These are phyloP conservation scores for Mormyrus hasselquistii DNA, from an alignment of 2,797 vertebrate genomes.

Conservation along the genomic window DNA sequence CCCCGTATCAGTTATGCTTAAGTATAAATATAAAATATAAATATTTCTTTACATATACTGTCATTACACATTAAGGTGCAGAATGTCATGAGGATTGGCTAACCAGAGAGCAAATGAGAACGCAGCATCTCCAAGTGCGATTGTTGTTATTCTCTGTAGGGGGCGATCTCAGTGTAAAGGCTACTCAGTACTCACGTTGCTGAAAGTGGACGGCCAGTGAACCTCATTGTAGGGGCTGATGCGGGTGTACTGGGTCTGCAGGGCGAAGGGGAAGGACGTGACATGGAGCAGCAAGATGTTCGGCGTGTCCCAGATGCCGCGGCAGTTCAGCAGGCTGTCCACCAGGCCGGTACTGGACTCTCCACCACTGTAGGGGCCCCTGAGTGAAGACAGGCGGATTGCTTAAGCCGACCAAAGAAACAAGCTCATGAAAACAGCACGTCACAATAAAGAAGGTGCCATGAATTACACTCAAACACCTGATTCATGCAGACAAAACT, in stretches of 20 bases:
- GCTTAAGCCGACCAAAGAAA: background rate
- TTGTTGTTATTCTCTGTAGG: background rate
- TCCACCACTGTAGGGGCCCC: slow-evolving; percentile 53
- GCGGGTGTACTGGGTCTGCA: slow-evolving; percentile 88
- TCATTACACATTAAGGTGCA: background rate
- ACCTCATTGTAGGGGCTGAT: slow-evolving; percentile 98
- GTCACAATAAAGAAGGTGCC: background rate
- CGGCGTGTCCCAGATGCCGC: slow-evolving; percentile 80
- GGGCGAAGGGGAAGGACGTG: slow-evolving; percentile 88
- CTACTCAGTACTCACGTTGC: slow-evolving; percentile 64
- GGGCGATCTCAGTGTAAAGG: background rate
- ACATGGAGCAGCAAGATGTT: slow-evolving; percentile 93
- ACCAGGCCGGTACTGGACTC: slow-evolving; percentile 73
- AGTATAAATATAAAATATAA: background rate
- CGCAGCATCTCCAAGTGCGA: background rate
- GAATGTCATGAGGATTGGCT: background rate
- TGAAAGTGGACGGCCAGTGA: slow-evolving; percentile 89
- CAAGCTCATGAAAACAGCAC: background rate
- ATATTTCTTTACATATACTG: background rate
- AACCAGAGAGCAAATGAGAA: background rate
- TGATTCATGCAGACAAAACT: background rate
- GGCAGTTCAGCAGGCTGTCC: slow-evolving; percentile 85
- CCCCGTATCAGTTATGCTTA: background rate
- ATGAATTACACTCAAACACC: background rate
- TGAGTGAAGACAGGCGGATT: slow-evolving; percentile 22